Evolutionary conservation across 1,140 invertebrate genomes (phyloP).

Genomic region (Nautilus pompilius): DNA sequence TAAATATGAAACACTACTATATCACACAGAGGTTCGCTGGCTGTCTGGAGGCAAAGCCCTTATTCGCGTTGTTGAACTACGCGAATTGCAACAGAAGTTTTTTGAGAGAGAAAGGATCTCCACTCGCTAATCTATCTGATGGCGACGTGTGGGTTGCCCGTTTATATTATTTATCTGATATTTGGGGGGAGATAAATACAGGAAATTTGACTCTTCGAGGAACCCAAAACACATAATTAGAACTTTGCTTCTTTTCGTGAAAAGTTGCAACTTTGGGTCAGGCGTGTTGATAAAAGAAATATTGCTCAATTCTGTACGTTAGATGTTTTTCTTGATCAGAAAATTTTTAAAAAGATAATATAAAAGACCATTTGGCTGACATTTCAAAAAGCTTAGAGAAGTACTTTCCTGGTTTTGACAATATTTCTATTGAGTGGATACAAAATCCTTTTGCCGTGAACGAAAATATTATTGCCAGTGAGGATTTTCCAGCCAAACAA

Average conservation of each 20-base stretch:
- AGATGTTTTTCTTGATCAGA: neutral
- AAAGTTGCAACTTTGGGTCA: neutral
- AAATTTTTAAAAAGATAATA: neutral
- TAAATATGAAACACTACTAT: neutral
- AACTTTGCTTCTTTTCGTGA: neutral
- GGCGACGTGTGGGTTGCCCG: neutral
- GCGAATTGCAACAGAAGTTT: no score
- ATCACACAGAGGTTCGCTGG: neutral
- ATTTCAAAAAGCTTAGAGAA: neutral
- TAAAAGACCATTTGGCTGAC: neutral
- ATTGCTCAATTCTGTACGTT: neutral
- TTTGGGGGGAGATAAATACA: neutral
- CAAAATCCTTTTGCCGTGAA: neutral
- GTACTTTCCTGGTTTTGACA: neutral
- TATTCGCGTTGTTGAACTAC: neutral
- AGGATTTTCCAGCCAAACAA: neutral
- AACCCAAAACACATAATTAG: neutral
- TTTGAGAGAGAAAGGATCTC: neutral
- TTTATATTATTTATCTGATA: neutral
- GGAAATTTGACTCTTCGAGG: neutral
- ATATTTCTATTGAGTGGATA: neutral
- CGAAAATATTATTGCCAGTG: neutral
- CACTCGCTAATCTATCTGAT: neutral
- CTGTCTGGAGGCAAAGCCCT: neutral
- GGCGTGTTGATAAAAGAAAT: neutral